Percentiles rank a stretch among this genome's conserved stretches.
These are phyloP conservation scores for Monodelphis domestica DNA, from an alignment of 2,797 vertebrate species.

Conservation along the genomic window DNA sequence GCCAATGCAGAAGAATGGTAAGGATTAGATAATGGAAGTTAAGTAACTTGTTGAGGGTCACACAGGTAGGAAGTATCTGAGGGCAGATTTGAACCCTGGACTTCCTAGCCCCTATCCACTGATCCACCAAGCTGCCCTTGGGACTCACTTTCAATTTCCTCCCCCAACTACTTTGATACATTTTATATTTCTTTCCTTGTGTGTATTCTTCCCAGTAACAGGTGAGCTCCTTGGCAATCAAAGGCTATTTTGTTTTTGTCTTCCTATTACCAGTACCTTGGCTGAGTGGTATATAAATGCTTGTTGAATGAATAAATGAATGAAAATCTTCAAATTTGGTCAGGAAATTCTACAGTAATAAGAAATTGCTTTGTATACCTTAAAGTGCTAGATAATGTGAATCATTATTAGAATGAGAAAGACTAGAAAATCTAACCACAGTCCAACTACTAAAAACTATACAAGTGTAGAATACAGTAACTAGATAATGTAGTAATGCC, in stretches of 20 bases:
- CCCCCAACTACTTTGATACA: neutral
- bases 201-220: neutral
- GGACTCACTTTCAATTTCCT: neutral
- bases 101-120: no score
- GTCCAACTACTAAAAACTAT: neutral
- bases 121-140: no score
- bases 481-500: constrained; percentile 72
- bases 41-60: no score
- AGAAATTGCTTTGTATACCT: neutral
- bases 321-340: neutral
- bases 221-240: neutral
- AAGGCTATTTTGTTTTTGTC: neutral
- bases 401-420: neutral
- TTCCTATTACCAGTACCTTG: neutral
- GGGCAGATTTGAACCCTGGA: no score
- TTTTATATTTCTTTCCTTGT: neutral
- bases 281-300: neutral
- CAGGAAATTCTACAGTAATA: constrained; percentile 44
- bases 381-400: neutral
- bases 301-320: constrained; percentile 8
- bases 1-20: no score
- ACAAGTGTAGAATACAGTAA: neutral
- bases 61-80: no score
- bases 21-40: no score
- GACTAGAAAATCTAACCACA: neutral